Evolutionary conservation across 2,888 invertebrate species (phyloP), one percentile per base, ranked within the genome.

Genomic region (Acanthopleura granulata): DNA sequence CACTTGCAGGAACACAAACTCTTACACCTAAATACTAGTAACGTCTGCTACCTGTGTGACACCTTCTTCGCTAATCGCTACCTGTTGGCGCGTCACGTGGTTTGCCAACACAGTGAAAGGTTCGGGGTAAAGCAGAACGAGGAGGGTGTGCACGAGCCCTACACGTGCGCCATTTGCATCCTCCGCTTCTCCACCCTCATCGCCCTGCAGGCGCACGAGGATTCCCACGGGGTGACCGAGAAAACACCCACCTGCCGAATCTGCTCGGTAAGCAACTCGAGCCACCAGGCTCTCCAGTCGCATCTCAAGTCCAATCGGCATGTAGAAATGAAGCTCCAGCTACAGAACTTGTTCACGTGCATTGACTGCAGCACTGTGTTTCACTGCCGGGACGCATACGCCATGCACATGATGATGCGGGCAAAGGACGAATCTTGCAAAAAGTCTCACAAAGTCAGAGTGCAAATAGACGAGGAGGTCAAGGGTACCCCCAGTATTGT

Each of bases 341-440:
- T 75, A 18, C 29, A 62, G 50, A 66, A 75, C 51, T 25, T 75
- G 11, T 90, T 89, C 79, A 85, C 85, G 66, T 90, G 90, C 77
- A 86, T 87, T 25, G 88, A 89, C 74, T 90, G 90, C 74, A 82
- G 88, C 30, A 83, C 86, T 0, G 81, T 87, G 0, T 90, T 90
- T 79, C 79, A 85, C 15, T 89, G 86, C 75, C 79, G 90, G 30
- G 90, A 90, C 81, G 83, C 89, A 0, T 89, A 90, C 79, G 90
- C 90, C 49, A 90, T 90, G 90, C 90, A 90, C 81, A 89, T 89
- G 88, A 86, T 90, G 86, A 83, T 88, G 81, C 79, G 89, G 14
- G 89, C 89, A 22, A 89, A 89, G 81, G 87, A 88, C 73, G 88
- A 89, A 76, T 82, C 83, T 4, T 86, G 85, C 72, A 80, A 82